phyloP scores from a whole-genome alignment of 2,797 vertebrate genomes.

The Dryobates pubescens region DNA sequence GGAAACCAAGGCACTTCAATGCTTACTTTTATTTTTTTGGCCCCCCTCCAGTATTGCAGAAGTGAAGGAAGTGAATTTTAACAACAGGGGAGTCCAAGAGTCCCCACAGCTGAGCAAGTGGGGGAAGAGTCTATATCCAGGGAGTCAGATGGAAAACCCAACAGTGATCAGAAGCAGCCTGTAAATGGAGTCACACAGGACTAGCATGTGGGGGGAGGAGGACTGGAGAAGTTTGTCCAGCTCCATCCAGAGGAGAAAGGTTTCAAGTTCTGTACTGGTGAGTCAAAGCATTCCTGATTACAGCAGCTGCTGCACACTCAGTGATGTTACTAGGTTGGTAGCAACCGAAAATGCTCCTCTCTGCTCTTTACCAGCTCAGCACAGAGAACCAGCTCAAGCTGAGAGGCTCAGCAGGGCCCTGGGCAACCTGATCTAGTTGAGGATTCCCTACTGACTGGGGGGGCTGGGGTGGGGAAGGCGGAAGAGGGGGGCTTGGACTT shows the following conservation, averaged over 20 bases:
- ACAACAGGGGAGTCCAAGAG: background rate
- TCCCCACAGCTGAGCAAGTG: background rate
- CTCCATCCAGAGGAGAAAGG: background rate
- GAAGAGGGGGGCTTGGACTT: too few relatives aligned
- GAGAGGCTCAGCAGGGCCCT: too few relatives aligned
- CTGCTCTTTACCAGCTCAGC: background rate
- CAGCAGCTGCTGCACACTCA: background rate
- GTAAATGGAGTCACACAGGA: background rate
- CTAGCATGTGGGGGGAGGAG: background rate
- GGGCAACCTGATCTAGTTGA: too few relatives aligned
- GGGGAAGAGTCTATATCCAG: background rate
- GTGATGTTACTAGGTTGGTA: accelerated
- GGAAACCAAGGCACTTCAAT: background rate
- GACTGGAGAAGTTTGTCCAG: background rate
- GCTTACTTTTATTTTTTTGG: too few relatives aligned
- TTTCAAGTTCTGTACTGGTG: background rate
- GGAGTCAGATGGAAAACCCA: background rate
- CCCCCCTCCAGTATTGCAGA: background rate
- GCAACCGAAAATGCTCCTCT: background rate
- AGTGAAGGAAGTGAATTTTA: background rate
- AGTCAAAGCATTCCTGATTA: background rate
- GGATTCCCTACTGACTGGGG: too few relatives aligned
- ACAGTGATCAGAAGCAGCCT: background rate
- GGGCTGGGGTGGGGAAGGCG: too few relatives aligned
- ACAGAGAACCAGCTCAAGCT: background rate